Conservation (phyloP, 2,888 invertebrate species). For the Eumerus sabulonum region DNA sequence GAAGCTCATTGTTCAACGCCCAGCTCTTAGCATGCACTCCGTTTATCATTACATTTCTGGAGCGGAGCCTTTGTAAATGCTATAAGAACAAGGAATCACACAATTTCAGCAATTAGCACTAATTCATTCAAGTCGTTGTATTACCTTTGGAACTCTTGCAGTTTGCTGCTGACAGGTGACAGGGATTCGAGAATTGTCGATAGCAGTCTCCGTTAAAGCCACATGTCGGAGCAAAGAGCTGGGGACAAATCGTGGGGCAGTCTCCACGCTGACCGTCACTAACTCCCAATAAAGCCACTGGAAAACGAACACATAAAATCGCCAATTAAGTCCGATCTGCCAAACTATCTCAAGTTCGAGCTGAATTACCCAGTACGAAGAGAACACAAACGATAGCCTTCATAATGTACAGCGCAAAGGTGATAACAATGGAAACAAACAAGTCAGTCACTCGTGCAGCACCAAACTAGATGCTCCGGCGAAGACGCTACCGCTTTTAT, state of each 20-base stretch:
- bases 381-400: neutral
- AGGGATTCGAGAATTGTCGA: constrained; percentile 26
- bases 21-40: no score
- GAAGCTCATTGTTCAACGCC: no score
- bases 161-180: constrained; percentile 5
- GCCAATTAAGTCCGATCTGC: no score
- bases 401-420: neutral
- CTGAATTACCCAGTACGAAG: constrained; percentile 27
- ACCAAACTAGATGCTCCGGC: neutral
- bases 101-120: no score
- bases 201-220: constrained; percentile 41
- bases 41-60: no score
- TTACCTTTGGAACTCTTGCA: constrained; percentile 32
- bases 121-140: no score
- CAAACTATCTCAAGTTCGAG: no score
- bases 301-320: constrained; percentile 8
- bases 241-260: constrained; percentile 31
- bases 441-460: no score
- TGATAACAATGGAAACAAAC: neutral
- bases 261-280: no score
- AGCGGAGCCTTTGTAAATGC: constrained; percentile 19
- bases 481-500: constrained; percentile 7
- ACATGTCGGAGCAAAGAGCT: constrained; percentile 26
- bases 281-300: no score
- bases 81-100: neutral